Conservation (phyloP, 2,797 vertebrate species). For the Liparis tanakae region DNA sequence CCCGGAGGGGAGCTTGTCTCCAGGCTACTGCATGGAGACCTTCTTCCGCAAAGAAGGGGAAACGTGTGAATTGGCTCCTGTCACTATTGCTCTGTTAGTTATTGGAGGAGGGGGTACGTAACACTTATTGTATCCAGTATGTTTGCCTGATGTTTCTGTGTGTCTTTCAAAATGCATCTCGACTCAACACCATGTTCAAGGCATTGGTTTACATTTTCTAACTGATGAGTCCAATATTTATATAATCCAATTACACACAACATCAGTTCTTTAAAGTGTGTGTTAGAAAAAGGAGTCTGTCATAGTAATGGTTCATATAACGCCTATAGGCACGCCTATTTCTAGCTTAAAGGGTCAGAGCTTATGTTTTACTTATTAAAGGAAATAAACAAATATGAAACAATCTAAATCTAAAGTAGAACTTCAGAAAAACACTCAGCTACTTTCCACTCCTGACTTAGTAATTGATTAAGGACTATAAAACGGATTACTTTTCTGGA, state of each 20-base stretch:
- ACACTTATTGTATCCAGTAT: background rate
- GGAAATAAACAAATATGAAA: slow-evolving; percentile 1
- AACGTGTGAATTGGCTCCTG: slow-evolving; percentile 87
- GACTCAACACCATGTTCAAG: background rate
- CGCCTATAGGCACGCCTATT: background rate
- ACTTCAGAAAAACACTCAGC: background rate
- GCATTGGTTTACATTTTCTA: background rate
- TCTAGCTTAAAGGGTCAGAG: slow-evolving; percentile 2
- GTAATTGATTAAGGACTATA: background rate
- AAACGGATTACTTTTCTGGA: background rate
- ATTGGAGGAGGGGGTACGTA: slow-evolving; percentile 83
- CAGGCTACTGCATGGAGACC: slow-evolving; percentile 90
- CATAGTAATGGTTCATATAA: background rate
- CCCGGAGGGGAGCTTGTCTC: slow-evolving; percentile 84
- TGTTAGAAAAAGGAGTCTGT: slow-evolving; percentile 5
- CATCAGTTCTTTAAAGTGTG: slow-evolving; percentile 4
- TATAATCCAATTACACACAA: slow-evolving; percentile 20
- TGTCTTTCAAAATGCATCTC: background rate
- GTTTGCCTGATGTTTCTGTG: background rate
- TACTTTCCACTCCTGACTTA: slow-evolving; percentile 6
- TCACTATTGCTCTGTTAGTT: slow-evolving; percentile 85
- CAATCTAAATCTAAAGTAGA: background rate
- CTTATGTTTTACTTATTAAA: background rate
- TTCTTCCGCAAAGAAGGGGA: slow-evolving; percentile 88
- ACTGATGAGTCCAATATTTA: slow-evolving; percentile 1